Base-by-base conservation (phyloP, 2,797 vertebrate species). In the Gobionotothen gibberifrons region DNA sequence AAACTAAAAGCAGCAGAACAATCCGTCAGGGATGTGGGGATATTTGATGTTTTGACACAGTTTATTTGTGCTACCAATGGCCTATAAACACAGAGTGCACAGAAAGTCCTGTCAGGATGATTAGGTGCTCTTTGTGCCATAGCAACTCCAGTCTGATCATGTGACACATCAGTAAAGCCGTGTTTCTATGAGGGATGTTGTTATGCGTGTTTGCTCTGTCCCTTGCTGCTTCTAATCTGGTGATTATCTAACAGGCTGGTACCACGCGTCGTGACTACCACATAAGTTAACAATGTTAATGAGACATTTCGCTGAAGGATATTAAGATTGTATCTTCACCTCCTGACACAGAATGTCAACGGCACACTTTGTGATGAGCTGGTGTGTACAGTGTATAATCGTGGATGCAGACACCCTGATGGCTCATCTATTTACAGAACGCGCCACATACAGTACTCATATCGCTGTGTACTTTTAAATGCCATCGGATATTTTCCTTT, bases 261-360 rank as follows among this genome's bases (percentile, higher is more conserved):
- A 63, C 59, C 66, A 15, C 3, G 11, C 66, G 32, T 77, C 39
- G 19, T 74, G 58, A 76, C 82, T 16, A 58, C 44, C 52, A 59
- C 63, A 32, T 57, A 69, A 72, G 79, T 81, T 85, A 74, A 59
- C 76, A 58, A 79, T 85, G 78, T 67, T 88, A 84, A 88, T 90
- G 86, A 88, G 84, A 79, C 82, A 76, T 84, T 89, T 87, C 3
- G 46, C 78, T 78, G 54, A 83, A 62, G 54, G 66, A 79, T 80
- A 78, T 83, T 75, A 69, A 74, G 78, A 88, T 76, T 69, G 61
- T 26, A 76, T 84, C 81, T 63, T 83, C 69, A 86, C 83, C 82
- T 49, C 60, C 49, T 82, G 78, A 90, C 84, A 85, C 65, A 12
- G 47, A 64, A 73, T 79, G 79, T 75, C 72, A 76, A 26, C 67